These are phyloP conservation scores for Paraplagusia blochii DNA, from an alignment of 2,113 vertebrate species.

Conservation along the genomic window DNA sequence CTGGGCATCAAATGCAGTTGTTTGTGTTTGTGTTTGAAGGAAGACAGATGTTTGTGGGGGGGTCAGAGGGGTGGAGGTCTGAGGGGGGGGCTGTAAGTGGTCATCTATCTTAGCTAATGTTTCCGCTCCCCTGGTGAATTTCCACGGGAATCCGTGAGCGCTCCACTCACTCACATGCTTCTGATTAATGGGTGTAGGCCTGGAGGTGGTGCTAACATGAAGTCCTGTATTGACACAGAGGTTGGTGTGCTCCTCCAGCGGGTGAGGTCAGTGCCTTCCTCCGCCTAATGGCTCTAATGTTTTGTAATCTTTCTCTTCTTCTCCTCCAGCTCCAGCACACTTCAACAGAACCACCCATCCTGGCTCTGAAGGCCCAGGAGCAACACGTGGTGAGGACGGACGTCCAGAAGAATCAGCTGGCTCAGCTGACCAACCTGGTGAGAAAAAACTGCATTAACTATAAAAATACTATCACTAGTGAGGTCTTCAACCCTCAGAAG, in stretches of 20 bases:
- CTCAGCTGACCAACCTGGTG: conserved; percentile 78
- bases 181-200: conserved; percentile 57
- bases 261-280: conserved; percentile 20
- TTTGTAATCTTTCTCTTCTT: conserved; percentile 14
- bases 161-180: conserved; percentile 45
- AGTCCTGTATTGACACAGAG: conserved; percentile 44
- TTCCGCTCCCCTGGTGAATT: conserved; percentile 33
- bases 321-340: conserved; percentile 67
- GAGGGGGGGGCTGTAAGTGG: conserved; percentile 22
- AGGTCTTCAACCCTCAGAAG: too few relatives aligned
- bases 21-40: conserved; percentile 49
- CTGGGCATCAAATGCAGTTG: conserved; percentile 19
- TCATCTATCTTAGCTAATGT: conserved; percentile 51
- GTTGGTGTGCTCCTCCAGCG: conserved; percentile 29
- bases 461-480: too few relatives aligned
- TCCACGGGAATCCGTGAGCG: conserved; percentile 38
- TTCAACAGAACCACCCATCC: conserved; percentile 65
- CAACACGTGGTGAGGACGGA: conserved; percentile 80
- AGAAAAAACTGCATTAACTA: too few relatives aligned
- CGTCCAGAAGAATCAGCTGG: conserved; percentile 55
- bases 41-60: conserved; percentile 50
- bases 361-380: conserved; percentile 55
- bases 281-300: conserved; percentile 32
- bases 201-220: conserved; percentile 51
- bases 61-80: too few relatives aligned